Evolutionary conservation across 2,888 invertebrate genomes (phyloP).

Genomic region (Acrobasis consociella): DNA sequence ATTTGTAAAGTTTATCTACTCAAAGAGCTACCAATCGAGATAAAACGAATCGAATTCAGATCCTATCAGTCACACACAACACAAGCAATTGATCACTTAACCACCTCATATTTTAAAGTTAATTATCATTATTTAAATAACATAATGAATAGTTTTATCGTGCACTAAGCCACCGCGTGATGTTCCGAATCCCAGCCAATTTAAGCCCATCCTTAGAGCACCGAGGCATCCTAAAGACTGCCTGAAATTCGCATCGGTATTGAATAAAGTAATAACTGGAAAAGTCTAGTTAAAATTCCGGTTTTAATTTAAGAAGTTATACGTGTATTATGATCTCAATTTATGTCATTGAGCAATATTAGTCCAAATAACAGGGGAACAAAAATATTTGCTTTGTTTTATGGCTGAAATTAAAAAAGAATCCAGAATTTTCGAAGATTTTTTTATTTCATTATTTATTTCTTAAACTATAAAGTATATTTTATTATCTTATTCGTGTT

Average conservation of each 20-base stretch:
- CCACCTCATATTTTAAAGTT: not conserved
- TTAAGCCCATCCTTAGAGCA: not conserved
- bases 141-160: not conserved
- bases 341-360: conserved; percentile 29
- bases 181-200: too few species aligned
- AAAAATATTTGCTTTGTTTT: too few species aligned
- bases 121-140: not conserved
- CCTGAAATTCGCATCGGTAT: conserved; percentile 43
- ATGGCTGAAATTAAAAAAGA: too few species aligned
- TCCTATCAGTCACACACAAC: not conserved
- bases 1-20: not conserved
- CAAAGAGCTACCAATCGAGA: too few species aligned
- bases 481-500: too few species aligned
- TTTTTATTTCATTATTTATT: too few species aligned
- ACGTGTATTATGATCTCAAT: conserved; percentile 36
- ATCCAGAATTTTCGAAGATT: too few species aligned
- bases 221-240: conserved; percentile 48
- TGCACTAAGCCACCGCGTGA: too few species aligned
- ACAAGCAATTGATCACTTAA: not conserved
- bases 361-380: too few species aligned
- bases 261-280: conserved; percentile 59
- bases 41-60: not conserved
- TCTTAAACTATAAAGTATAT: too few species aligned
- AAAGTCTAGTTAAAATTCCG: conserved; percentile 63
- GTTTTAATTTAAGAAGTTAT: conserved; percentile 56